Evolutionary conservation across 2,888 invertebrate genomes (phyloP).

Genomic region (Melangyna quadrimaculata): DNA sequence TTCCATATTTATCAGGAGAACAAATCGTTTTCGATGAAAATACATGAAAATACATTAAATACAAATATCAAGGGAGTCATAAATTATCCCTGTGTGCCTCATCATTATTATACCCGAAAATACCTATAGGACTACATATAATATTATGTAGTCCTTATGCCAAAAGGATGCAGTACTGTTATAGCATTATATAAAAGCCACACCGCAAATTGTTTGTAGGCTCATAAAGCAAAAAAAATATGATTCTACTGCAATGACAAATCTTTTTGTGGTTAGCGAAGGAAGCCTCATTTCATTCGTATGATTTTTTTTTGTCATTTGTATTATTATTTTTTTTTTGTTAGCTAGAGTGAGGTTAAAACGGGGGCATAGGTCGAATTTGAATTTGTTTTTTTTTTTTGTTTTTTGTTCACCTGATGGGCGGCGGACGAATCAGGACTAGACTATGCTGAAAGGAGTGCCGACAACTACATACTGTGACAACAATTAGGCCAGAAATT

Average conservation of each 20-base stretch:
- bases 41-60: constrained; percentile 49
- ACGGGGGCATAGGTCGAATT: constrained; percentile 35
- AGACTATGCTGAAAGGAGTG: neutral
- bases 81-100: constrained; percentile 17
- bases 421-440: neutral
- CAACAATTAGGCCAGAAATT: neutral
- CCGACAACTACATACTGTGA: too few relatives aligned
- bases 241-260: constrained; percentile 63
- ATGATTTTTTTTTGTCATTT: neutral
- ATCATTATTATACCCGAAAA: constrained; percentile 8
- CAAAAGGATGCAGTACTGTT: constrained; percentile 49
- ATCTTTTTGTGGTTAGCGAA: constrained; percentile 52
- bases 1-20: constrained; percentile 7
- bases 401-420: constrained; percentile 38
- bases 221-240: constrained; percentile 28
- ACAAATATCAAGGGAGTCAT: constrained; percentile 41
- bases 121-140: constrained; percentile 6
- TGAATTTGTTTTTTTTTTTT: constrained; percentile 10
- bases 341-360: constrained; percentile 18
- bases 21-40: constrained; percentile 60
- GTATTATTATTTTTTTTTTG: neutral
- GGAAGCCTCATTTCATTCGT: constrained; percentile 29
- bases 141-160: neutral
- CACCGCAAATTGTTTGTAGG: constrained; percentile 53
- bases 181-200: constrained; percentile 51